Evolutionary conservation across 1,140 invertebrate species (phyloP).

Genomic region (Drosophila bifasciata): DNA sequence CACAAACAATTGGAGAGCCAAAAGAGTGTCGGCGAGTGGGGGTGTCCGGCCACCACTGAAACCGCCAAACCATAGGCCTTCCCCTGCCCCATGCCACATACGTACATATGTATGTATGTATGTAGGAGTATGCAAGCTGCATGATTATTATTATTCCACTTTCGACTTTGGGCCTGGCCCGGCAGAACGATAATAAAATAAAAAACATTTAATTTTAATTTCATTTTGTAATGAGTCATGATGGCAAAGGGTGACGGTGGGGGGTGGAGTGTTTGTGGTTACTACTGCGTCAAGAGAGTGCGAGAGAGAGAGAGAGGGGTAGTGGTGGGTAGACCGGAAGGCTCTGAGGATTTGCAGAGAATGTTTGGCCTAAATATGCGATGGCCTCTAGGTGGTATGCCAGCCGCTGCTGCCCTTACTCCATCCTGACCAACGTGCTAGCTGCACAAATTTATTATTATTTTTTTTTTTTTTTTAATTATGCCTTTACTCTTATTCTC

Average conservation of each 20-base stretch:
- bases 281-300: no score
- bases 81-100: conserved; percentile 27
- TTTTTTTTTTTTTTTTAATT: conserved; percentile 74
- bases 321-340: no score
- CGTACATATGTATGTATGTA: no score
- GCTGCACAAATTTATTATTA: conserved; percentile 44
- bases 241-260: conserved; percentile 11
- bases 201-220: conserved; percentile 76
- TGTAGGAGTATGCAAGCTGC: conserved; percentile 24
- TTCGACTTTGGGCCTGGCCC: conserved; percentile 15
- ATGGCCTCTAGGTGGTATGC: conserved; percentile 26
- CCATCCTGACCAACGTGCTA: conserved; percentile 1
- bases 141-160: conserved; percentile 64
- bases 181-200: conserved; percentile 53
- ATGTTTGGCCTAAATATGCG: conserved; percentile 70
- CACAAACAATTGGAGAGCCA: neutral
- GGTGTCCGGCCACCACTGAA: conserved; percentile 33
- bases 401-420: neutral
- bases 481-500: conserved; percentile 42
- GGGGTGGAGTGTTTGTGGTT: neutral
- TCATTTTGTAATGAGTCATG: conserved; percentile 58
- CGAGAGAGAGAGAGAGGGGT: conserved; percentile 3
- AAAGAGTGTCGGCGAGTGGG: no score
- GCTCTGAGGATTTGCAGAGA: conserved; percentile 24
- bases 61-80: conserved; percentile 34